Evolutionary conservation across 37 sponge, comb jelly and placozoan species (phyloP).

Genomic region (Beroe forskalii): DNA sequence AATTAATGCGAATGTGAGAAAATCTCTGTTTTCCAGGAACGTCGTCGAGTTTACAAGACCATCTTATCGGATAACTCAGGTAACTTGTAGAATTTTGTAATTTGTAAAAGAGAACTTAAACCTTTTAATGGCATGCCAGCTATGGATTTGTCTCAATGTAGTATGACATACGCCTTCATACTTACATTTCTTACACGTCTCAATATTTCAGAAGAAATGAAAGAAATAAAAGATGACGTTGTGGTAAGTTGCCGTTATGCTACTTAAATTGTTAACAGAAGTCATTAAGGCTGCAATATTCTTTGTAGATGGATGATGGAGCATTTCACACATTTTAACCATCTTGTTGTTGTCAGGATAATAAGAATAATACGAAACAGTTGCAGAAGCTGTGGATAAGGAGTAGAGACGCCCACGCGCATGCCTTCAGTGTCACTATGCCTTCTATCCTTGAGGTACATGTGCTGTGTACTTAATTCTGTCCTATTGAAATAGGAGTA

Average conservation of each 20-base stretch:
- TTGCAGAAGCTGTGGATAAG: slow-evolving; percentile 60
- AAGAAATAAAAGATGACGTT: slow-evolving; percentile 29
- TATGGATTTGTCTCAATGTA: too few relatives aligned
- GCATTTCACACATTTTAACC: too few relatives aligned
- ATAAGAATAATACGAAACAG: slow-evolving; percentile 24
- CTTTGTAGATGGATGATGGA: too few relatives aligned
- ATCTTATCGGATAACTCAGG: slow-evolving; percentile 7
- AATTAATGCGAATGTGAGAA: too few relatives aligned
- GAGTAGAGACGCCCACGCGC: slow-evolving; percentile 20
- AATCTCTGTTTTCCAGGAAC: too few relatives aligned
- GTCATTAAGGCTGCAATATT: too few relatives aligned
- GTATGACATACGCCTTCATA: too few relatives aligned
- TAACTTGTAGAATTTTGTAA: background rate
- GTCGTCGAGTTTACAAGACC: slow-evolving; percentile 9
- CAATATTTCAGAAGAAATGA: slow-evolving; percentile 60
- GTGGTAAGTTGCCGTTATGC: background rate
- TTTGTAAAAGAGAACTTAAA: too few relatives aligned
- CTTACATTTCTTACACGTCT: too few relatives aligned
- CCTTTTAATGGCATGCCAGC: too few relatives aligned
- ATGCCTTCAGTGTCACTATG: slow-evolving; percentile 57
- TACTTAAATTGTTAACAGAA: too few relatives aligned
- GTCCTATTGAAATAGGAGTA: background rate
- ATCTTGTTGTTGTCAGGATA: slow-evolving; percentile 10
- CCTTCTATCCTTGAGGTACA: slow-evolving; percentile 39
- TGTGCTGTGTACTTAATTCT: too few relatives aligned